A percentile compares a stretch with the other conserved stretches of the same genome.
Evolutionary conservation across 2,888 invertebrate genomes (phyloP).

Genomic region (Heliconius aoede): DNA sequence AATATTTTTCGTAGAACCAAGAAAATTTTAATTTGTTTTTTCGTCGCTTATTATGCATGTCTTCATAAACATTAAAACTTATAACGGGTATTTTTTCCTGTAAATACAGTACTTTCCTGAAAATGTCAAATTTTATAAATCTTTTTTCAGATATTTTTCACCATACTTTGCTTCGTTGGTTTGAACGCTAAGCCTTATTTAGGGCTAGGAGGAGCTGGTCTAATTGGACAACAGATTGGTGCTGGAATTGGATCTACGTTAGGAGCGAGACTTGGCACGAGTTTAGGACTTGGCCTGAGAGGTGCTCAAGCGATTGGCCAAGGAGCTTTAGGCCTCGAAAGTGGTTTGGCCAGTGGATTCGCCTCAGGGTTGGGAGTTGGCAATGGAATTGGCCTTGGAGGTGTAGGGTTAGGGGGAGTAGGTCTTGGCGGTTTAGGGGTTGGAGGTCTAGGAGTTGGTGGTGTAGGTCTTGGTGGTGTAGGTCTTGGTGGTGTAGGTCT

Average conservation of each 20-base stretch:
- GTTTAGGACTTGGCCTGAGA: slow-evolving; percentile 3
- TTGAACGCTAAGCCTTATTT: slow-evolving; percentile 11
- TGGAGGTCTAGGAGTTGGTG: not conserved
- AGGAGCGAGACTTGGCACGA: not conserved
- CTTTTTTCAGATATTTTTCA: slow-evolving; percentile 20
- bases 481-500: not conserved
- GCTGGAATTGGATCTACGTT: not conserved
- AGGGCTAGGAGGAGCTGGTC: slow-evolving; percentile 6
- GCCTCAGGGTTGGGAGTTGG: not conserved
- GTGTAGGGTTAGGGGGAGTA: not conserved
- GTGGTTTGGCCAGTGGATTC: not conserved
- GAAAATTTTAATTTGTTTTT: not conserved
- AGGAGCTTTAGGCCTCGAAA: slow-evolving; percentile 6
- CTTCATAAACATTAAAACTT: not conserved
- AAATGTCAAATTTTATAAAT: not conserved
- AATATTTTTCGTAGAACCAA: not conserved
- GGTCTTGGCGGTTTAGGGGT: slow-evolving; percentile 2
- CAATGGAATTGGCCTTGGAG: not conserved
- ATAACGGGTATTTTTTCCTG: no score
- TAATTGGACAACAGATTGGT: not conserved
- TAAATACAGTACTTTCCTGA: no score
- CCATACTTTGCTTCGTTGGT: not conserved
- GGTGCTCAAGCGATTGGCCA: slow-evolving; percentile 7
- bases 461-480: not conserved
- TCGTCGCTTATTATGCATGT: not conserved